phyloP scores from a whole-genome alignment of 2,888 invertebrate genomes.

The Thysanoteuthis rhombus region DNA sequence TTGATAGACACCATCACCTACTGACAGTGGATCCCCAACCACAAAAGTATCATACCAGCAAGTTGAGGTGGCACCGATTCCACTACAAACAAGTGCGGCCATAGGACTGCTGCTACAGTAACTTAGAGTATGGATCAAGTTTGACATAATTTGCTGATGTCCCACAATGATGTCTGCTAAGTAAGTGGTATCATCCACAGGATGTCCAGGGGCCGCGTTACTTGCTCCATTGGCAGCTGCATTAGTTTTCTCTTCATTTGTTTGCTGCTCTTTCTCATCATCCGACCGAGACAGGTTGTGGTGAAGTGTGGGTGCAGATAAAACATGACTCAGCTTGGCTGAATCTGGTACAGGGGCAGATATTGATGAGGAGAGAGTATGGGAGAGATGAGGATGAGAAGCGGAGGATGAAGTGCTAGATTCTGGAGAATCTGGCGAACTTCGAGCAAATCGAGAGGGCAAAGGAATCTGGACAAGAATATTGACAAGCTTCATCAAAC shows the following conservation, averaged over 20 bases:
- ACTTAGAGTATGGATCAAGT: conserved; percentile 82
- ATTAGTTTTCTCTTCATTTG: conserved; percentile 77
- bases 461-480: conserved; percentile 56
- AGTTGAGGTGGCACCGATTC: conserved; percentile 44
- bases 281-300: conserved; percentile 48
- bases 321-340: conserved; percentile 52
- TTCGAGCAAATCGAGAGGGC: conserved; percentile 35
- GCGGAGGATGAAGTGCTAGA: conserved; percentile 22
- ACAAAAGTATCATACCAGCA: conserved; percentile 48
- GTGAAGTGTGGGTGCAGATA: conserved; percentile 49
- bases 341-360: conserved; percentile 55
- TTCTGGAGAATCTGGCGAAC: conserved; percentile 27
- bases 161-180: conserved; percentile 63
- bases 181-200: conserved; percentile 41
- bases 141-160: conserved; percentile 80
- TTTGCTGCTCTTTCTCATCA: conserved; percentile 72
- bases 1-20: conserved; percentile 89
- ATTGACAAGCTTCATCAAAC: conserved; percentile 62
- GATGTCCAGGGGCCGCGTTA: conserved; percentile 30
- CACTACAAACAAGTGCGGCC: conserved; percentile 73
- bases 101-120: conserved; percentile 79
- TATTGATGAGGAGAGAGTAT: conserved; percentile 27
- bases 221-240: conserved; percentile 42
- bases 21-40: conserved; percentile 74
- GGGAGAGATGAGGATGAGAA: conserved; percentile 35